phyloP scores from a whole-genome alignment of 2,888 invertebrate species.

The Chorisops tibialis region DNA sequence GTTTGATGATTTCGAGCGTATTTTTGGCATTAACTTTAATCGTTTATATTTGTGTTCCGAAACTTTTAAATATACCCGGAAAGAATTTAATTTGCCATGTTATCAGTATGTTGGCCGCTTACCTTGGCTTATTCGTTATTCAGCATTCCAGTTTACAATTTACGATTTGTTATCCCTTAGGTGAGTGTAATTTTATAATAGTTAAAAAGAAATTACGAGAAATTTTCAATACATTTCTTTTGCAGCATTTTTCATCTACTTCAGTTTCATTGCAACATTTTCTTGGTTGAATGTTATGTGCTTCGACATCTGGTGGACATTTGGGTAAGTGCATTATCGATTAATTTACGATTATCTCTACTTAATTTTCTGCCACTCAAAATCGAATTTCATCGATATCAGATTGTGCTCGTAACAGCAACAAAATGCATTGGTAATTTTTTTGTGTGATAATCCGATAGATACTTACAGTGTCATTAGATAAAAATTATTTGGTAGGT shows the following conservation, averaged over 20 bases:
- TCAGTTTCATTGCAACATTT: conserved; percentile 68
- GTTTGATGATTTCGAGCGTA: conserved; percentile 60
- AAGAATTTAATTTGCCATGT: conserved; percentile 70
- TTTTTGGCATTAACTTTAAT: conserved; percentile 64
- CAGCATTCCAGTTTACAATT: conserved; percentile 54
- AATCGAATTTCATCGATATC: neutral
- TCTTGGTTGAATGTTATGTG: conserved; percentile 78
- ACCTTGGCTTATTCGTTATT: conserved; percentile 58
- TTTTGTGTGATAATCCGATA: too few species aligned
- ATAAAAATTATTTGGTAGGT: too few species aligned
- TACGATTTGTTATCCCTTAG: conserved; percentile 55
- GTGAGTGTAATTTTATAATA: conserved; percentile 46
- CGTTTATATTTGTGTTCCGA: conserved; percentile 64
- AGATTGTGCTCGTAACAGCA: too few species aligned
- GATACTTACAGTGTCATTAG: too few species aligned
- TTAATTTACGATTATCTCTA: too few species aligned
- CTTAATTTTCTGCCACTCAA: conserved; percentile 1
- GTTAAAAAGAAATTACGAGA: neutral
- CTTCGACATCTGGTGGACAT: conserved; percentile 79
- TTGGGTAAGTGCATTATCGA: conserved; percentile 65
- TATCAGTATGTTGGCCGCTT: conserved; percentile 63
- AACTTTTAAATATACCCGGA: conserved; percentile 69
- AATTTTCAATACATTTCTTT: neutral
- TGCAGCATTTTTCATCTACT: conserved; percentile 66
- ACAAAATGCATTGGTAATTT: too few species aligned